Percentiles rank a stretch among this genome's conserved stretches.
phyloP scores from a whole-genome alignment of 2,113 vertebrate genomes.

The Maccullochella peelii region DNA sequence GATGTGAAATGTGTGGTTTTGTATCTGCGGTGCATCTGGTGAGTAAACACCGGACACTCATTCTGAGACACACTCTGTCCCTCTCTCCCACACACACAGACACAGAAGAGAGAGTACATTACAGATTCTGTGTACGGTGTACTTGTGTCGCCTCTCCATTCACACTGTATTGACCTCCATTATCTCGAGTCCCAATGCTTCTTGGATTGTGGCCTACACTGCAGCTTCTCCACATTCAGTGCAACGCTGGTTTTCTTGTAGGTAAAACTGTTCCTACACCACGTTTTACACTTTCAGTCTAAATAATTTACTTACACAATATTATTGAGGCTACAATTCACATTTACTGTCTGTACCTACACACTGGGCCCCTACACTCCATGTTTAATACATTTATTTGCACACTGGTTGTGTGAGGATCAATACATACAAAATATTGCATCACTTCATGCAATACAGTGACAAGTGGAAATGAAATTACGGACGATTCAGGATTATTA shows the following conservation, averaged over 20 bases:
- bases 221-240: conserved; percentile 9
- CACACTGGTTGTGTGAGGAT: not conserved
- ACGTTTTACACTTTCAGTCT: not conserved
- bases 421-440: not conserved
- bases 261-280: not conserved
- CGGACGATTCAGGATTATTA: not conserved
- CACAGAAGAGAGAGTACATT: not conserved
- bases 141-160: conserved; percentile 32
- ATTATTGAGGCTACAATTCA: not conserved
- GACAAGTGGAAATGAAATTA: not conserved
- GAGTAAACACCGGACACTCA: conserved; percentile 28
- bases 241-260: not conserved
- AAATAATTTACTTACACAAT: not conserved
- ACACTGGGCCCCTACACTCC: not conserved
- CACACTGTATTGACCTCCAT: conserved; percentile 51
- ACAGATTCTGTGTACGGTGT: conserved; percentile 11
- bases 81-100: not conserved
- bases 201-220: conserved; percentile 3
- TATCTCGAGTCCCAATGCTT: conserved; percentile 5
- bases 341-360: not conserved
- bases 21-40: not conserved
- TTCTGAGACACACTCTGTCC: not conserved
- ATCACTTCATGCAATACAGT: not conserved
- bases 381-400: not conserved
- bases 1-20: not conserved